Evolutionary conservation across 1,140 invertebrate genomes (phyloP).

Genomic region (Teleopsis dalmanni): DNA sequence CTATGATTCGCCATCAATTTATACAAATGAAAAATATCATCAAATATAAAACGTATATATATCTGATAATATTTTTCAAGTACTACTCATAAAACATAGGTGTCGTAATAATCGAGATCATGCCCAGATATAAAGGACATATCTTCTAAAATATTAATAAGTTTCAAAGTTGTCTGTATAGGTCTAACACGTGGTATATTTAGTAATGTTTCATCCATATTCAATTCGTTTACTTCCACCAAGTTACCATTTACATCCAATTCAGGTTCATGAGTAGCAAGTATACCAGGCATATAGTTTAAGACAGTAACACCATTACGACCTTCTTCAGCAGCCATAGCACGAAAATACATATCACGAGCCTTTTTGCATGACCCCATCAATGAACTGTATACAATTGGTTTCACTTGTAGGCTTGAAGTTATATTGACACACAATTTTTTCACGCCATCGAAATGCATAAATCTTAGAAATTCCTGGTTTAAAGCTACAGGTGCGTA

Average conservation of each 20-base stretch:
- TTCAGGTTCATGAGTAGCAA: slow-evolving; percentile 65
- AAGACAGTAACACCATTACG: slow-evolving; percentile 59
- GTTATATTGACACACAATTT: slow-evolving; percentile 76
- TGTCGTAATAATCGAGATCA: slow-evolving; percentile 40
- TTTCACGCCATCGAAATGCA: slow-evolving; percentile 38
- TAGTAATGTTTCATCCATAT: slow-evolving; percentile 3
- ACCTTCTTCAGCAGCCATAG: slow-evolving; percentile 64
- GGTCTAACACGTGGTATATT: slow-evolving; percentile 21
- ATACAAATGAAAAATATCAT: too few relatives aligned
- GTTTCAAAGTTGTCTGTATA: slow-evolving; percentile 22
- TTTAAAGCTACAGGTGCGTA: slow-evolving; percentile 73
- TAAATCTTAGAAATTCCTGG: slow-evolving; percentile 57
- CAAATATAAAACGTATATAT: background rate
- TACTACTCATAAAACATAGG: slow-evolving; percentile 40
- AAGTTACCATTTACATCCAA: slow-evolving; percentile 31
- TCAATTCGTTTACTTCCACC: slow-evolving; percentile 17
- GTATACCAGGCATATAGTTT: slow-evolving; percentile 88
- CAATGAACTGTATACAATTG: slow-evolving; percentile 64
- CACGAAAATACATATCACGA: slow-evolving; percentile 82
- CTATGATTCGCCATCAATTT: background rate
- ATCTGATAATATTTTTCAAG: slow-evolving; percentile 13
- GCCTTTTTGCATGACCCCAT: slow-evolving; percentile 83
- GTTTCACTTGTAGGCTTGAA: slow-evolving; percentile 72
- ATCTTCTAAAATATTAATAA: slow-evolving; percentile 36
- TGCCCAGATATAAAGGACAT: slow-evolving; percentile 36